A percentile compares a stretch with the other conserved stretches of the same genome.
phyloP scores from a whole-genome alignment of 2,113 vertebrate genomes.

The Indri indri region DNA sequence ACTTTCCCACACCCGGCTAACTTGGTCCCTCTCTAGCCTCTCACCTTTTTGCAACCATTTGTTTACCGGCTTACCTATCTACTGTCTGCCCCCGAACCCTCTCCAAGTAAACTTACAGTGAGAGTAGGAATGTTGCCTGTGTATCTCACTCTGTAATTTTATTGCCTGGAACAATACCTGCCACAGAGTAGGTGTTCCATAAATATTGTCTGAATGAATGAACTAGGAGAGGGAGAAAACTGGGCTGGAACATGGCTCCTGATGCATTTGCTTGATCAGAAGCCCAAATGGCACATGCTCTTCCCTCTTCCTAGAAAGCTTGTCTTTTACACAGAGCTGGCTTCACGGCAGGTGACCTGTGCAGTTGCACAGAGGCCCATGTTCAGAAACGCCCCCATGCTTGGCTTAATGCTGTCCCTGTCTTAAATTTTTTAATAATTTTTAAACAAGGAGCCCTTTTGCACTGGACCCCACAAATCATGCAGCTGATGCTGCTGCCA shows the following conservation, averaged over 20 bases:
- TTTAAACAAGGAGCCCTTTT: constrained; percentile 3
- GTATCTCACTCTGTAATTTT: not conserved
- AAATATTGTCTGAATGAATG: not conserved
- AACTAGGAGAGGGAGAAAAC: not conserved
- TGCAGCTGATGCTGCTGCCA: not conserved
- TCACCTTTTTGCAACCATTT: not conserved
- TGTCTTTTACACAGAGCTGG: not conserved
- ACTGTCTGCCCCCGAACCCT: not conserved
- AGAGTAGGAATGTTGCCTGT: not conserved
- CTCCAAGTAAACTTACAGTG: not conserved
- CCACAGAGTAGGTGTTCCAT: not conserved
- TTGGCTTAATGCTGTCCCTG: not conserved
- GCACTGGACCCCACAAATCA: not conserved
- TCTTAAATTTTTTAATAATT: not conserved
- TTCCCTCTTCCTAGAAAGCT: not conserved
- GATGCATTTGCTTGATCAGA: not conserved
- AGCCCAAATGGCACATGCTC: not conserved
- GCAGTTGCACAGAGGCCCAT: not conserved
- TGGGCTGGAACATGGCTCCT: not conserved
- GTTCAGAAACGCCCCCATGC: not conserved
- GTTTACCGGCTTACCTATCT: not conserved
- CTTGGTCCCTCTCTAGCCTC: not conserved
- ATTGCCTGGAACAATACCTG: not conserved
- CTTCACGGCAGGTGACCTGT: not conserved
- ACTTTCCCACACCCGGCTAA: not conserved